These are phyloP conservation scores for Dryas iulia DNA, from an alignment of 1,140 invertebrate genomes.

Conservation along the genomic window DNA sequence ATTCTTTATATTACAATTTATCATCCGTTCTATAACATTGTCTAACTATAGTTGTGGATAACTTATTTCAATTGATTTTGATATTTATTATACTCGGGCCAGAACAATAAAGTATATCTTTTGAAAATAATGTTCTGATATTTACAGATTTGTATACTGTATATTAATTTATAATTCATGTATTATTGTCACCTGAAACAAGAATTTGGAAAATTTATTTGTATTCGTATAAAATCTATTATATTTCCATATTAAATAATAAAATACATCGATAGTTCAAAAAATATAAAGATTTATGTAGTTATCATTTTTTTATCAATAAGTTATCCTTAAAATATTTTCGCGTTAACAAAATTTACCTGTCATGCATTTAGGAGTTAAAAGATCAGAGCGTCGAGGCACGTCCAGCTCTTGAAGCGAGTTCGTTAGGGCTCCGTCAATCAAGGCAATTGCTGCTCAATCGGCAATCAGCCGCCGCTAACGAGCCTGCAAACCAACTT, in stretches of 20 bases:
- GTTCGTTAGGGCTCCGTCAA: conserved; percentile 80
- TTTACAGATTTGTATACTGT: background rate
- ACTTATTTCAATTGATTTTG: too few species aligned
- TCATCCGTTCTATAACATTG: background rate
- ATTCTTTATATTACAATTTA: background rate
- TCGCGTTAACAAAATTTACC: conserved; percentile 7
- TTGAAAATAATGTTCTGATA: background rate
- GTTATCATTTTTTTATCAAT: background rate
- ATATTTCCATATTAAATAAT: too few species aligned
- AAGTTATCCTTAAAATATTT: background rate
- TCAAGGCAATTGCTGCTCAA: conserved; percentile 80
- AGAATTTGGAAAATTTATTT: too few species aligned
- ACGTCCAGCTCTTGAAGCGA: conserved; percentile 74
- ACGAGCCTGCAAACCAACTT: conserved; percentile 73
- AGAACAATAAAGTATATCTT: too few species aligned
- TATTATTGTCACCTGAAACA: too few species aligned
- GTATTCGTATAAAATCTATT: too few species aligned
- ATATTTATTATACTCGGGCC: too few species aligned
- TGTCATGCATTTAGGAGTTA: conserved; percentile 31
- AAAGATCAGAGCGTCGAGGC: conserved; percentile 45
- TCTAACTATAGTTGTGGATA: too few species aligned
- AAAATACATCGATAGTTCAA: too few species aligned
- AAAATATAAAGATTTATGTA: too few species aligned
- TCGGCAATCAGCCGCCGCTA: conserved; percentile 79
- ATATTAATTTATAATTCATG: background rate